Evolutionary conservation across 2,888 invertebrate genomes (phyloP), one percentile per base, ranked within the genome.

Genomic region (Macaria liturata): DNA sequence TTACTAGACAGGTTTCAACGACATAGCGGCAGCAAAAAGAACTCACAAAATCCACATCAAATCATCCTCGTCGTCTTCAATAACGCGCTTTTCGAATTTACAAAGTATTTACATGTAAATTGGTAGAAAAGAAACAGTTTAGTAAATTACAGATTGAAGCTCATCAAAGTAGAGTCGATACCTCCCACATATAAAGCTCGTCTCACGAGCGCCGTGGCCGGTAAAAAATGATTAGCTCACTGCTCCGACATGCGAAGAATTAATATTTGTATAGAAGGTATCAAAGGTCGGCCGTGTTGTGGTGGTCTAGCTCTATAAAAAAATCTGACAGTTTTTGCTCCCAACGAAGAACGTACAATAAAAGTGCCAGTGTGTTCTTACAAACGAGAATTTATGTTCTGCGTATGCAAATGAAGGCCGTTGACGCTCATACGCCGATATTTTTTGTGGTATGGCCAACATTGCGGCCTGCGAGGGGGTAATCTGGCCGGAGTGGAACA

Each of bases 351-450:
- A 81, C 80, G 80, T 79, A 89, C 88, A 89, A 89, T 91, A 91
- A 91, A 91, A 91, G 86, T 89, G 89, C 86, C 88, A 88, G 81
- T 80, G 80, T 81, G 87, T 88, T 87, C 89, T 86, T 91, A 88
- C 90, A 90, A 91, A 91, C 90, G 88, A 90, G 90, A 88, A 91
- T 91, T 91, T 90, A 91, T 88, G 88, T 83, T 80, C 81, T 71
- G 74, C 78, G 76, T 86, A 91, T 91, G 91, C 80, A 89, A 91
- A 91, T 91, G 81, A 83, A 76, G 78, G 71, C 75, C 76, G 80
- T 81, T 77, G 83, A 74, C 80, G 79, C 75, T 79, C 78, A 76
- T 74, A 72, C 75, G 69, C 69, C 58, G 65, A 64, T 70, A 70
- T 78, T 78, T 80, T 76, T 81, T 74, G 64, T 68, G 68, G 68